Conservation (phyloP, 2,113 vertebrate genomes). For the Bolborhynchus lineola region DNA sequence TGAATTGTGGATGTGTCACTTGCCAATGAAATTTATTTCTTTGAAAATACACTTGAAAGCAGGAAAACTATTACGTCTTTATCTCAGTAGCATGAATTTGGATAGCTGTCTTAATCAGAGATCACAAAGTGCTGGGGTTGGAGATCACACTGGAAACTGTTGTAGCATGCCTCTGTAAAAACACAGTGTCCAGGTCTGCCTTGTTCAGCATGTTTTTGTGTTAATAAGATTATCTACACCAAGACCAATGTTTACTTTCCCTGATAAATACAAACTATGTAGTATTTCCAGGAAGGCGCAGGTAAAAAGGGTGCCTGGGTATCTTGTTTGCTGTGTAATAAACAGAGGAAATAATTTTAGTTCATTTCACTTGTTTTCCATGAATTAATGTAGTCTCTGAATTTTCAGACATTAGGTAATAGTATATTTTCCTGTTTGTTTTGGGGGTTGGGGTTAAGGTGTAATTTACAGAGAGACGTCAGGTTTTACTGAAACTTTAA, state of each 20-base stretch:
- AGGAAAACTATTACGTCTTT: background rate
- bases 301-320: background rate
- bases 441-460: background rate
- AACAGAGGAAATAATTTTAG: background rate
- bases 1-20: background rate
- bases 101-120: background rate
- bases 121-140: background rate
- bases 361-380: conserved; percentile 28
- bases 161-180: background rate
- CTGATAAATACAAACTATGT: background rate
- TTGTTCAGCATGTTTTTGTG: background rate
- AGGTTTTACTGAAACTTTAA: background rate
- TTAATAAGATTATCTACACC: background rate
- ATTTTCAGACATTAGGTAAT: conserved; percentile 70
- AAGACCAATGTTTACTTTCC: background rate
- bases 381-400: conserved; percentile 37
- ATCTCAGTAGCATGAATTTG: background rate
- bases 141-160: background rate
- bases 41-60: background rate
- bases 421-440: conserved; percentile 51
- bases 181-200: background rate
- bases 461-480: conserved; percentile 3
- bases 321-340: background rate
- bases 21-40: background rate
- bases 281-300: background rate